Evolutionary conservation across 2,113 vertebrate genomes (phyloP), one percentile per base, ranked within the genome.

Genomic region (Zosterops japonicus): DNA sequence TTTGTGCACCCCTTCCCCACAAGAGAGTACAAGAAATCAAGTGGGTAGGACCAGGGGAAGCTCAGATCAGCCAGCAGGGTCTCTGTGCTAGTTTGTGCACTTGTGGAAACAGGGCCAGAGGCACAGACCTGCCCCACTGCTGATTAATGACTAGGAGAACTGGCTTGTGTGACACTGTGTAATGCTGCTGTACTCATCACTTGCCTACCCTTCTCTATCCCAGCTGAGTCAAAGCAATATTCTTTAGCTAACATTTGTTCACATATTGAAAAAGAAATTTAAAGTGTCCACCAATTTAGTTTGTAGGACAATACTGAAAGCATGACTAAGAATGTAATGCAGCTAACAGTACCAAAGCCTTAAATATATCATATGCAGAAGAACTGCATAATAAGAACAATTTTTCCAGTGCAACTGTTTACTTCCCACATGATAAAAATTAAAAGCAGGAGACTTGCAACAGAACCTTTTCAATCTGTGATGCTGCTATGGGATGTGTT

Each of bases 1-100:
- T 27, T 27, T 69, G 41, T 61, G 10, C 6, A 3, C 6, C 6
- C 1, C 27, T 52, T 28, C 14, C 7, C 12, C 2, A 2, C 11
- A 35, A 72, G 15, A 56, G 0, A 2, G 13, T 21, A 44, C 15
- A 72, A 78, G 39, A 76, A 50, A 61, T 76, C 12, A 49, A 53
- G 46, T 0, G 0, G 7, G 10, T 22, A 50, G 21, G 11, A 46
- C 14, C 11, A 47, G 42, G 2, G 14, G 16, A 84, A 75, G 31
- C 31, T 16, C 42, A 42, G 12, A 82, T 17, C 12, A 69, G 39
- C 15, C 29, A 67, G 15, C 12, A 72, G 46, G 23, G 83, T 16
- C 11, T 78, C 74, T 57, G 12, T 33, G 29, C 29, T 59, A 14
- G 16, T 55, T 64, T 24, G 4, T 60, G 13, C 41, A 16, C 29